Evolutionary conservation across 2,113 vertebrate genomes (phyloP), one percentile per base, ranked within the genome.

Genomic region (Melierax canorus): DNA sequence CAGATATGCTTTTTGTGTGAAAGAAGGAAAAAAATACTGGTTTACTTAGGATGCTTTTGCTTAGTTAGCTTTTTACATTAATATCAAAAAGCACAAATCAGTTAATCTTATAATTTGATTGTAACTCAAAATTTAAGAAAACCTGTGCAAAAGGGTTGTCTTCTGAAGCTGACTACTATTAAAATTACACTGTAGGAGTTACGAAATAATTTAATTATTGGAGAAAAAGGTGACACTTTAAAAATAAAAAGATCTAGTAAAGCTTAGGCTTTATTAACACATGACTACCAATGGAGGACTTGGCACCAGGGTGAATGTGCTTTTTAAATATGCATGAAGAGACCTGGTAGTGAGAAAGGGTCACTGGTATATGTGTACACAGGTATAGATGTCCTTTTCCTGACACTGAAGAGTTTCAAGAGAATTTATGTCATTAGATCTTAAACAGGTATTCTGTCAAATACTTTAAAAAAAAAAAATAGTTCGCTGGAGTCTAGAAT

Each of bases 231-330:
- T 58, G 36, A 17, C 7, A 53, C 22, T 67, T 67, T 10, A 46
- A 59, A 72, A 59, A n/a, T 27, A 56, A 45, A 30, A 69, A 69
- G 50, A 51, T 13, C 18, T 72, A 46, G 17, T 60, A 46, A 76
- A 48, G 2, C 8, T 84, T 64, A 18, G 34, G 15, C 7, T 67
- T 78, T 43, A 36, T 27, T 60, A 39, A 34, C 38, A 21, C 3
- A 2, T 22, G 21, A 10, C 27, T 77, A 12, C 7, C 32, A 58
- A 6, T 19, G 22, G 24, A 87, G 34, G 18, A 36, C 8, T 83
- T 0, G 1, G 7, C 4, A 50, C 0, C 1, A 24, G 14, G 9
- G 3, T 83, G 34, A 64, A 84, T 60, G n/a, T 72, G 10, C 4
- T 38, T 73, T 82, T 19, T 29, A 73, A 50, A 81, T 60, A n/a